Conservation (phyloP, 2,888 invertebrate genomes). For the Polyommatus iphigenia region DNA sequence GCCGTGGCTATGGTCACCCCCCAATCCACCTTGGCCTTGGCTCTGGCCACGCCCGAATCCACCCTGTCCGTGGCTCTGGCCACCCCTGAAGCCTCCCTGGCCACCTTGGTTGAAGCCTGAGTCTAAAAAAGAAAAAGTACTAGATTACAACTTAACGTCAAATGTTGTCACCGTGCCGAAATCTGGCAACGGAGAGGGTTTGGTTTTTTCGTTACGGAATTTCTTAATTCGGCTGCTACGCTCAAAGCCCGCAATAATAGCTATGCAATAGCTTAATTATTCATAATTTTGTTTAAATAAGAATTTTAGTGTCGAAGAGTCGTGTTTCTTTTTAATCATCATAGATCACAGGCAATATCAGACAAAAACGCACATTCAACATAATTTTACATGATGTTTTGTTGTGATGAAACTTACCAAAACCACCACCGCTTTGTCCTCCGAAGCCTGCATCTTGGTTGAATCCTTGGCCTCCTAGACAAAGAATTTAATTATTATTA, state of each 20-base stretch:
- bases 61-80: conserved; percentile 24
- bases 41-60: conserved; percentile 19
- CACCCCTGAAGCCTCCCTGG: conserved; percentile 35
- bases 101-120: conserved; percentile 19
- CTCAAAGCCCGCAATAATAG: no score
- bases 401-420: background rate
- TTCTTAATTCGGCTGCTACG: no score
- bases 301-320: no score
- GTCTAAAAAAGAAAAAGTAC: conserved; percentile 3
- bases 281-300: no score
- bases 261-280: no score
- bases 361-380: no score
- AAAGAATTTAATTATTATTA: background rate
- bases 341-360: no score
- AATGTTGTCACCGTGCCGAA: no score
- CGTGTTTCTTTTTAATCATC: no score
- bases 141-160: no score
- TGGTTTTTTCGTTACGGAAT: no score
- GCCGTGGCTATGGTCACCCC: conserved; percentile 9
- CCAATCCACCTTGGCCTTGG: conserved; percentile 34
- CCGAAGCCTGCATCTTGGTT: background rate
- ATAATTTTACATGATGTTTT: background rate
- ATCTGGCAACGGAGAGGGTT: no score
- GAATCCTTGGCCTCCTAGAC: background rate
- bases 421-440: background rate